Base-by-base conservation (phyloP, 1,140 invertebrate genomes). In the Temnothorax curvispinosus region DNA sequence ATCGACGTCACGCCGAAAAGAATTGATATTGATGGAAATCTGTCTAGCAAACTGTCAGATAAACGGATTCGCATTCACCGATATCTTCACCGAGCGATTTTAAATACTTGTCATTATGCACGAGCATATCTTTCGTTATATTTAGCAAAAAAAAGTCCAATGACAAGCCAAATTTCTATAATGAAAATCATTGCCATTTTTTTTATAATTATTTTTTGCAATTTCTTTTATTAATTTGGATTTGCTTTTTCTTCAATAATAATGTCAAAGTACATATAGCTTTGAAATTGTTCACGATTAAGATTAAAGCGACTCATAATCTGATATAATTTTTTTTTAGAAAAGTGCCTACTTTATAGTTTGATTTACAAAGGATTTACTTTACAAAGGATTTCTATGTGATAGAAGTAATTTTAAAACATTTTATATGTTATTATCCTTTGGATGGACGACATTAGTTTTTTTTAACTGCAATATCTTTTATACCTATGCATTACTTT, bases 1-100 rank as follows among this genome's bases (percentile, higher is more conserved):
- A 44, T 21, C 41, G n/a, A 41, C 47, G 35, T 64, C 41, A 41
- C 38, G 84, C 38, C 35, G 64, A 32, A 32, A 38, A 41, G 65
- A 56, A 41, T 35, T 50, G 41, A 64, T 62, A 75, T 84, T 38
- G 69, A 84, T 84, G 44, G 41, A 60, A 60, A 74, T 47, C 50
- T 58, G 13, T 81, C 38, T 2, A 2, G 35, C 18, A 15, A 81
- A 8, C 38, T n/a, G 13, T 58, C 54, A 2, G 15, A 56, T 71
- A 58, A 58, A 82, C 47, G 15, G 50, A 82, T 56, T 82, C 11
- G 3, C 2, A 27, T 60, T 18, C 38, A 13, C 6, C 18, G n/a
- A 69, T 47, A n/a, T 67, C 11, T 27, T 15, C 38, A 27, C 54
- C 13, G 21, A 82, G 18, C n/a, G 11, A 52, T 60, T 60, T 71